A percentile compares a stretch with the other conserved stretches of the same genome.
Evolutionary conservation across 2,888 invertebrate species (phyloP).

Genomic region (Tenthredo amoena): DNA sequence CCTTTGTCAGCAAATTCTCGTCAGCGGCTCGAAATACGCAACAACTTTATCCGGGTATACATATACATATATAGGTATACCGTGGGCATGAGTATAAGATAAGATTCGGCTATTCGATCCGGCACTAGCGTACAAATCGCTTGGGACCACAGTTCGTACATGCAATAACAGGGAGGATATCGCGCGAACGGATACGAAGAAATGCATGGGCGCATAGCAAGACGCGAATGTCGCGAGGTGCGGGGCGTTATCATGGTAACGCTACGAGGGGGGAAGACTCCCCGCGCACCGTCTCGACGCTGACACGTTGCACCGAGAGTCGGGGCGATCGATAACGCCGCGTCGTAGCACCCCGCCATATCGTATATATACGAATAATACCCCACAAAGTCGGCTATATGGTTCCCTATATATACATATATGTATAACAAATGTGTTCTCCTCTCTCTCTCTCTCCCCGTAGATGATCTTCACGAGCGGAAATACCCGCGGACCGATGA

Average conservation of each 20-base stretch:
- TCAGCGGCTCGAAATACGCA: neutral
- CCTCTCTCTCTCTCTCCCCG: neutral
- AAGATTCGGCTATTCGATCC: neutral
- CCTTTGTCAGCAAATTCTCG: slow-evolving; percentile 8
- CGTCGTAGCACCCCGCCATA: slow-evolving; percentile 6
- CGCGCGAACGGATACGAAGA: neutral
- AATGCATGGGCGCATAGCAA: neutral
- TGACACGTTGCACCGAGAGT: slow-evolving; percentile 27
- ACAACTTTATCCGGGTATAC: neutral
- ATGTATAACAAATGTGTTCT: neutral
- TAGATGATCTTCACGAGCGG: slow-evolving; percentile 37
- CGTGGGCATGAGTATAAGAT: neutral
- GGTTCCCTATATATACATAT: neutral
- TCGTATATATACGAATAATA: neutral
- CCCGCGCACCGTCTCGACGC: slow-evolving; percentile 18
- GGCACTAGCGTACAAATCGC: neutral
- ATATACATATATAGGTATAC: neutral
- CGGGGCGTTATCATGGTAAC: slow-evolving; percentile 76
- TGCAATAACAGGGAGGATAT: neutral
- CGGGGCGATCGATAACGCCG: slow-evolving; percentile 24
- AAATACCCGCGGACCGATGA: slow-evolving; percentile 6
- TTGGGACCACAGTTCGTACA: neutral
- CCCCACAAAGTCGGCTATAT: neutral
- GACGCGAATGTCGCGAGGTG: slow-evolving; percentile 23
- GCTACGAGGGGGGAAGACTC: slow-evolving; percentile 52